Conservation (phyloP, 2,888 invertebrate species). For the Andrena hattorfiana region DNA sequence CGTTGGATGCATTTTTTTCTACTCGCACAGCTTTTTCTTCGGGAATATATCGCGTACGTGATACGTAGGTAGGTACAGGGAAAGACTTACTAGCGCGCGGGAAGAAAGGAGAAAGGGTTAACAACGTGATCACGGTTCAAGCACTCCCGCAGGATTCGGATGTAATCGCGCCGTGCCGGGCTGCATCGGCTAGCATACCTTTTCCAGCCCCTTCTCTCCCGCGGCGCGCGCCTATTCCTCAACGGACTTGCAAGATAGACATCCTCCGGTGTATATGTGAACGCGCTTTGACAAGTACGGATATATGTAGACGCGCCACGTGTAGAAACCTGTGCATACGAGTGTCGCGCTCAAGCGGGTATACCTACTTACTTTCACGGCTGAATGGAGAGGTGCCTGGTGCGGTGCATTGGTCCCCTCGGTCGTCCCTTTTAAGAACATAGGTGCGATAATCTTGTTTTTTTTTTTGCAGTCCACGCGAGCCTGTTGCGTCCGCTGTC, state of each 20-base stretch:
- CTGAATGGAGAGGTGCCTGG: neutral
- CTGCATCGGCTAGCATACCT: constrained; percentile 64
- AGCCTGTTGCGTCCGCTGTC: no score
- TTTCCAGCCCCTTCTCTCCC: constrained; percentile 39
- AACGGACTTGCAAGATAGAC: constrained; percentile 24
- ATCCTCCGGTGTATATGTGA: neutral
- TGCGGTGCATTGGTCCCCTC: no score
- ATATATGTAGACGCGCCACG: constrained; percentile 8
- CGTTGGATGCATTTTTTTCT: neutral
- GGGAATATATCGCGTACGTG: neutral
- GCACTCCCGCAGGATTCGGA: constrained; percentile 79
- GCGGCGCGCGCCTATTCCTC: constrained; percentile 16
- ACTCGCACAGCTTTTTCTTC: neutral
- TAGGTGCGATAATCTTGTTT: neutral
- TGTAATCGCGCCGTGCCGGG: no score
- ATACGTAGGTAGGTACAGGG: neutral
- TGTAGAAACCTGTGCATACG: neutral
- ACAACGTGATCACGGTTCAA: constrained; percentile 79
- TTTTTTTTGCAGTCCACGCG: no score
- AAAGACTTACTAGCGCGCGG: constrained; percentile 32
- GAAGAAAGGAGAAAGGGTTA: constrained; percentile 64
- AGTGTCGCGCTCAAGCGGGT: no score
- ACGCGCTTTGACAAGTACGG: neutral
- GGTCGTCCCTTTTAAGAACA: no score
- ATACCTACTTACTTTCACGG: neutral